Evolutionary conservation across 1,140 invertebrate genomes (phyloP).

Genomic region (Schlechtendalia chinensis): DNA sequence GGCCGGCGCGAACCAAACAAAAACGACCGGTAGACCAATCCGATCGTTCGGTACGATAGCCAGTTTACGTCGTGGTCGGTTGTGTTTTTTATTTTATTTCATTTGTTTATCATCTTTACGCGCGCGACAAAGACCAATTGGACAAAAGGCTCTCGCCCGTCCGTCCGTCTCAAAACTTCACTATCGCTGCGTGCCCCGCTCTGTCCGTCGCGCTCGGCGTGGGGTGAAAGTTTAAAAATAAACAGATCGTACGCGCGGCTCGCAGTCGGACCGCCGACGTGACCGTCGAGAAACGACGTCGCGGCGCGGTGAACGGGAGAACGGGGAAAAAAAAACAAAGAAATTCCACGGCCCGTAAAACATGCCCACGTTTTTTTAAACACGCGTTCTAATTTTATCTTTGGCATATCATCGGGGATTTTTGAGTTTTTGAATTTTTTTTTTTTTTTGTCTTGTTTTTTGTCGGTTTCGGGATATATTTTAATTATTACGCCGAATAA

Average conservation of each 20-base stretch:
- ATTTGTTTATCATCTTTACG: neutral
- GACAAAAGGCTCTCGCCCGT: conserved; percentile 13
- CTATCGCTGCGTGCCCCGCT: neutral
- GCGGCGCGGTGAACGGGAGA: neutral
- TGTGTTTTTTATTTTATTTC: neutral
- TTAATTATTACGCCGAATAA: conserved; percentile 21
- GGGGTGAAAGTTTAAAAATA: conserved; percentile 46
- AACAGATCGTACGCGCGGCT: conserved; percentile 1
- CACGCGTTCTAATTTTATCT: conserved; percentile 35
- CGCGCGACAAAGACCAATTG: conserved; percentile 21
- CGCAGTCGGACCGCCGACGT: neutral
- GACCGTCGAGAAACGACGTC: neutral
- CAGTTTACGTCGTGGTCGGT: conserved; percentile 8
- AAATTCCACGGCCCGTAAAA: conserved; percentile 30
- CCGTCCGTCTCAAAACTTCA: neutral
- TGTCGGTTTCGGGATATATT: too few species aligned
- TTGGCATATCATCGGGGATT: conserved; percentile 1
- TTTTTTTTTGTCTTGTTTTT: neutral
- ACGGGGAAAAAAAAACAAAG: conserved; percentile 8
- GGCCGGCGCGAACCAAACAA: conserved; percentile 10
- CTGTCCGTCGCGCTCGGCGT: conserved; percentile 5
- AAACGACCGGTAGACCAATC: conserved; percentile 26
- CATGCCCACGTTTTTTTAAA: conserved; percentile 35
- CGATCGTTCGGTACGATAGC: conserved; percentile 34
- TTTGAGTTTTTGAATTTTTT: neutral